Evolutionary conservation across 1,140 invertebrate species (phyloP).

Genomic region (Macrosteles quadrilineatus): DNA sequence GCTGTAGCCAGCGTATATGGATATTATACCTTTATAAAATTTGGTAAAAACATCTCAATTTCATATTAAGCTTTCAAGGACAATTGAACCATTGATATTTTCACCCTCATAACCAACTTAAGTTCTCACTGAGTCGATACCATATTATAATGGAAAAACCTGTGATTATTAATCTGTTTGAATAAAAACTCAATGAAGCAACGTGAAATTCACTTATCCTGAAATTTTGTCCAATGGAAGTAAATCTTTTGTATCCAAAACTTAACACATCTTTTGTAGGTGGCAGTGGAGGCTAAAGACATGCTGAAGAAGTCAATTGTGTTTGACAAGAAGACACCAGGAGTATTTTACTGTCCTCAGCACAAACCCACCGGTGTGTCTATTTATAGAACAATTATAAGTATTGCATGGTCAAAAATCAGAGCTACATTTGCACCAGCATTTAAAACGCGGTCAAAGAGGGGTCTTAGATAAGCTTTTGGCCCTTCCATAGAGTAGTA

Average conservation of each 20-base stretch:
- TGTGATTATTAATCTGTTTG: no score
- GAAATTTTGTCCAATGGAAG: no score
- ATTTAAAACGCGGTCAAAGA: not conserved
- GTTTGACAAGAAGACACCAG: slow-evolving; percentile 79
- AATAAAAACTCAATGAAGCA: no score
- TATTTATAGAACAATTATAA: not conserved
- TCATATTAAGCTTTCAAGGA: no score
- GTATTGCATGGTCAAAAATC: not conserved
- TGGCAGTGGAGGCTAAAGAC: slow-evolving; percentile 60
- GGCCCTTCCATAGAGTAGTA: not conserved
- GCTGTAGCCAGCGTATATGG: not conserved
- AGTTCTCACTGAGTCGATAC: no score
- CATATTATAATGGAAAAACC: no score
- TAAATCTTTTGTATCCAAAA: no score
- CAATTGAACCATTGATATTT: no score
- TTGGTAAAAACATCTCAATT: not conserved
- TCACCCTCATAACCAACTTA: no score
- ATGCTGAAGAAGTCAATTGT: slow-evolving; percentile 81
- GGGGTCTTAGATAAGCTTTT: not conserved
- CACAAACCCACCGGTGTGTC: slow-evolving; percentile 65
- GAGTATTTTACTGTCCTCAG: slow-evolving; percentile 81
- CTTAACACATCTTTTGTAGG: slow-evolving; percentile 33
- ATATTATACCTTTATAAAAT: not conserved
- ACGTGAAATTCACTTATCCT: no score
- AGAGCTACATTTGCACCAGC: no score